Evolutionary conservation across 2,888 invertebrate genomes (phyloP), one percentile per base, ranked within the genome.

Genomic region (Patella ulyssiponensis): DNA sequence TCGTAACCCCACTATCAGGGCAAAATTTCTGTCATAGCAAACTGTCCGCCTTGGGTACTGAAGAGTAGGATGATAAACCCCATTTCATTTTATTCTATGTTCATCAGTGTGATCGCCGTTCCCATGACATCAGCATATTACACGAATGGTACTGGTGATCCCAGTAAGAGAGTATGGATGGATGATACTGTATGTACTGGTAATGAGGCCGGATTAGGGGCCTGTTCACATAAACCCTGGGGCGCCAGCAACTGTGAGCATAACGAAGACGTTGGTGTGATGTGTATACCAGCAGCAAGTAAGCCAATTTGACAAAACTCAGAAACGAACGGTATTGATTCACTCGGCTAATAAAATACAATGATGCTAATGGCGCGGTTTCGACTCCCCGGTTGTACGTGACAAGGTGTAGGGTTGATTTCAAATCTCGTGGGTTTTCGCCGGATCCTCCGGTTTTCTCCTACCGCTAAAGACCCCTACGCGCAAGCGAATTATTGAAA

Each of bases 151-250:
- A 82, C 82, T 20, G 84, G 84, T 3, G 76, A 73, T 51, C 76
- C 79, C 3, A 44, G 23, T 56, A 51, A 27, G 12, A 33, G 12
- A 7, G 86, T 88, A 23, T 84, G 82, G 84, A 74, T 88, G 53
- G 88, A 88, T 80, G 86, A 87, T 77, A 86, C 87, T 2, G 79
- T 79, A 54, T 88, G 88, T 78, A 77, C 76, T 0, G 88, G 88
- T 27, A 77, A 69, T 15, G 88, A 88, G 73, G 71, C 79, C 3
- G 83, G 82, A 11, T 73, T 88, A 14, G 84, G 84, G n/a, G 83
- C 82, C 9, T 88, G 88, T 74, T 77, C 72, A 20, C 85, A 85
- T 53, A 84, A 84, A 71, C 77, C 81, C 0, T 85, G 85, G 84
- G 86, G 86, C 15, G 23, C 52, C 9, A 81, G 69, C 69, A 84